Percentiles rank a stretch among this genome's conserved stretches.
These are phyloP conservation scores for Festucalex cinctus DNA, from an alignment of 2,113 vertebrate genomes.

Conservation along the genomic window DNA sequence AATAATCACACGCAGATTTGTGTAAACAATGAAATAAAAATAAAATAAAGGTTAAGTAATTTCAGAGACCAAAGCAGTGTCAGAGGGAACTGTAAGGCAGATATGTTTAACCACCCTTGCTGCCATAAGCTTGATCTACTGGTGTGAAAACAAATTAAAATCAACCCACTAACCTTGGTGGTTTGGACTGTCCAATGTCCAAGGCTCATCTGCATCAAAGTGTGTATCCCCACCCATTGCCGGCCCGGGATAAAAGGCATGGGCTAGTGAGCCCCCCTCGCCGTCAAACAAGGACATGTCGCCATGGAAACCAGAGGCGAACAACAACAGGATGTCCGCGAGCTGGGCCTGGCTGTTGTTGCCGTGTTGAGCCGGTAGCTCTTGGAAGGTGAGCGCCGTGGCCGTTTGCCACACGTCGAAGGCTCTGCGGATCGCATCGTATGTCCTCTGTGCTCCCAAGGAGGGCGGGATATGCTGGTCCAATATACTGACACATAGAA, in stretches of 20 bases:
- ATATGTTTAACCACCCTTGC: too few relatives aligned
- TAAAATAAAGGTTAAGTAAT: background rate
- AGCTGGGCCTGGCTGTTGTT: conserved; percentile 78
- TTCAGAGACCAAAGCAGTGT: background rate
- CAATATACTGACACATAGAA: conserved; percentile 75
- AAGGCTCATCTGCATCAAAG: conserved; percentile 93
- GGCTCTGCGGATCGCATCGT: conserved; percentile 79
- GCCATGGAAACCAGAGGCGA: conserved; percentile 93
- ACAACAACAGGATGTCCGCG: conserved; percentile 87
- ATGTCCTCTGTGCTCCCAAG: conserved; percentile 78
- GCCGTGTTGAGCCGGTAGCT: conserved; percentile 76
- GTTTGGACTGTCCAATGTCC: conserved; percentile 85
- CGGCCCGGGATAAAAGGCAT: conserved; percentile 91
- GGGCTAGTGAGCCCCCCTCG: conserved; percentile 88
- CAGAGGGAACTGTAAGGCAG: too few relatives aligned
- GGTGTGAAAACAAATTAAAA: background rate
- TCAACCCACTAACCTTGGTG: conserved; percentile 74
- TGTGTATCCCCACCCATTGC: conserved; percentile 92
- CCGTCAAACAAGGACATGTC: conserved; percentile 97
- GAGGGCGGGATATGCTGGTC: conserved; percentile 74
- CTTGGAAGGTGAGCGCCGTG: conserved; percentile 83
- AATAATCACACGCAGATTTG: background rate
- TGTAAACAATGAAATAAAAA: background rate
- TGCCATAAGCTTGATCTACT: too few relatives aligned
- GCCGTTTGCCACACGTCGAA: conserved; percentile 84